phyloP scores from a whole-genome alignment of 2,797 vertebrate species.

The Falco concolor region DNA sequence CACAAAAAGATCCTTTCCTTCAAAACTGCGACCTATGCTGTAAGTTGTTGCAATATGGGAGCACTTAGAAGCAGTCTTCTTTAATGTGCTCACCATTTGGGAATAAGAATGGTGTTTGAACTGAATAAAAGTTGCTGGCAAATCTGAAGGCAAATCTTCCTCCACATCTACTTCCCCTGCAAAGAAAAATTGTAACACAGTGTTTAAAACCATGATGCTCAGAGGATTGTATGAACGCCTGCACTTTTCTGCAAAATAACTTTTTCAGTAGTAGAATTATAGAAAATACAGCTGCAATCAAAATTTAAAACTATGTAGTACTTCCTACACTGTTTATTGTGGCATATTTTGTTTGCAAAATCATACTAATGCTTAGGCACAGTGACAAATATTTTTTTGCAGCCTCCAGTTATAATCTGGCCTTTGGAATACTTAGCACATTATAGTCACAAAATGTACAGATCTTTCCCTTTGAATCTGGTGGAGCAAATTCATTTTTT shows the following conservation, averaged over 20 bases:
- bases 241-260: not conserved
- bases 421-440: not conserved
- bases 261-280: not conserved
- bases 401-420: not conserved
- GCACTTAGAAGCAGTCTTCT: conserved; percentile 86
- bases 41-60: conserved; percentile 86
- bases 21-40: conserved; percentile 92
- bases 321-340: not conserved
- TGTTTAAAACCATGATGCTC: not conserved
- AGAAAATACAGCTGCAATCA: not conserved
- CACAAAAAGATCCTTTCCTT: conserved; percentile 89
- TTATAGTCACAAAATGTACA: not conserved
- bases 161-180: conserved; percentile 65
- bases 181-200: not conserved
- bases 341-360: not conserved
- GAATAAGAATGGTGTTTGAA: conserved; percentile 87
- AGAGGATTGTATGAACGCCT: not conserved
- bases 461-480: not conserved
- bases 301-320: not conserved
- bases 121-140: conserved; percentile 83
- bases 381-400: not conserved
- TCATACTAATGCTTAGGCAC: not conserved
- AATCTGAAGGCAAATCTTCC: conserved; percentile 66
- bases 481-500: not conserved
- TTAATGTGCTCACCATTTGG: conserved; percentile 87